Evolutionary conservation across 2,888 invertebrate species (phyloP).

Genomic region (Reticulitermes lucifugus): DNA sequence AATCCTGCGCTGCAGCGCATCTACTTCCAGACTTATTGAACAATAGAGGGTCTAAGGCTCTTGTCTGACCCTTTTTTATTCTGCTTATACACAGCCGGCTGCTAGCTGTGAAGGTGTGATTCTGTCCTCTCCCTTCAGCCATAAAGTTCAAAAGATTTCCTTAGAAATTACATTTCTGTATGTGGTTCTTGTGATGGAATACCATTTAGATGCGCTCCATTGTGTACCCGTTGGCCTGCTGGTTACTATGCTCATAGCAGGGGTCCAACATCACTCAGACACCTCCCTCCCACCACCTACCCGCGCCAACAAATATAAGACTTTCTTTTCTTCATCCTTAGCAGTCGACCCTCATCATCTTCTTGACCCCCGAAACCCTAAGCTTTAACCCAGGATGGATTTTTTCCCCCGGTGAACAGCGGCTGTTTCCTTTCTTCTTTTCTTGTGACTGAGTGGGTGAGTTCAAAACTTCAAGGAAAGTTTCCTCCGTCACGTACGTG

Average conservation of each 20-base stretch:
- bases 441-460: background rate
- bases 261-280: conserved; percentile 38
- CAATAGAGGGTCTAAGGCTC: conserved; percentile 31
- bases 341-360: conserved; percentile 37
- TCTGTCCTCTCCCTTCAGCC: conserved; percentile 23
- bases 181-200: conserved; percentile 37
- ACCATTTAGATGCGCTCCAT: background rate
- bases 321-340: conserved; percentile 21
- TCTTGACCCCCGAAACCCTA: conserved; percentile 33
- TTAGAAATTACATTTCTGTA: conserved; percentile 49
- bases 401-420: background rate
- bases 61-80: background rate
- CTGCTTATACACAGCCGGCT: background rate
- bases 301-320: conserved; percentile 12
- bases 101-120: conserved; percentile 46
- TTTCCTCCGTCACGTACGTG: background rate
- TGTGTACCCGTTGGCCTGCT: background rate
- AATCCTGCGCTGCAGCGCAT: background rate
- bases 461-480: background rate
- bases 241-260: conserved; percentile 45
- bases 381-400: conserved; percentile 23
- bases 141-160: conserved; percentile 51
- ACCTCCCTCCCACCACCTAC: conserved; percentile 6
- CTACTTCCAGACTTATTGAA: background rate
- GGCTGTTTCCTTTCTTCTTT: background rate